phyloP scores from a whole-genome alignment of 2,888 invertebrate species.

The Dyspetes luteomarginatus region DNA sequence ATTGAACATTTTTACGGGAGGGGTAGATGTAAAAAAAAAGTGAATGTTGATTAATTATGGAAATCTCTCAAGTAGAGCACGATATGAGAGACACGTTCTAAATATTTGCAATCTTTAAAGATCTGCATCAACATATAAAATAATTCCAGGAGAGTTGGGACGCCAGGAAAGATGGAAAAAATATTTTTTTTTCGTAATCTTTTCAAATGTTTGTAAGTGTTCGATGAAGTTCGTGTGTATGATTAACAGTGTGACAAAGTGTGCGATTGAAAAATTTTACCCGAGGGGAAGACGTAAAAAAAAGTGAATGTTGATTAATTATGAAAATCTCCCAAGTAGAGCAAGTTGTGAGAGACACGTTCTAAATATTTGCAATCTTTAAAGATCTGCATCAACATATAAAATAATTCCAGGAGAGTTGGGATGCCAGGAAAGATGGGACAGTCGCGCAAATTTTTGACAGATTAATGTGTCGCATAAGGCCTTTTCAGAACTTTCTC shows the following conservation, averaged over 20 bases:
- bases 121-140: no score
- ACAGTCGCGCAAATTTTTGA: no score
- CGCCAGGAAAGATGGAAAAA: no score
- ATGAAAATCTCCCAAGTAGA: background rate
- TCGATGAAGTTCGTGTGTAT: background rate
- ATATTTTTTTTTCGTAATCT: background rate
- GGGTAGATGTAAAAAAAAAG: conserved; percentile 2
- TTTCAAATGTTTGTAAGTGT: background rate
- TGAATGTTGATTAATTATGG: background rate
- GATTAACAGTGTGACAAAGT: background rate
- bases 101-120: background rate
- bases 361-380: conserved; percentile 16
- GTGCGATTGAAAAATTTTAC: background rate
- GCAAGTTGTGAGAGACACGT: background rate
- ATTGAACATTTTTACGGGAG: background rate
- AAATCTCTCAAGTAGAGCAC: background rate
- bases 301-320: conserved; percentile 39
- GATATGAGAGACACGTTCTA: background rate
- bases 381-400: no score
- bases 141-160: background rate
- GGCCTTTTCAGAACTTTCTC: no score
- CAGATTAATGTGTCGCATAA: no score
- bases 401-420: no score
- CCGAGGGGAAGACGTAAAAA: conserved; percentile 1
- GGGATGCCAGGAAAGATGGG: no score